A percentile compares a stretch with the other conserved stretches of the same genome.
Evolutionary conservation across 2,888 invertebrate species (phyloP).

Genomic region (Hirtodrosophila duncani): DNA sequence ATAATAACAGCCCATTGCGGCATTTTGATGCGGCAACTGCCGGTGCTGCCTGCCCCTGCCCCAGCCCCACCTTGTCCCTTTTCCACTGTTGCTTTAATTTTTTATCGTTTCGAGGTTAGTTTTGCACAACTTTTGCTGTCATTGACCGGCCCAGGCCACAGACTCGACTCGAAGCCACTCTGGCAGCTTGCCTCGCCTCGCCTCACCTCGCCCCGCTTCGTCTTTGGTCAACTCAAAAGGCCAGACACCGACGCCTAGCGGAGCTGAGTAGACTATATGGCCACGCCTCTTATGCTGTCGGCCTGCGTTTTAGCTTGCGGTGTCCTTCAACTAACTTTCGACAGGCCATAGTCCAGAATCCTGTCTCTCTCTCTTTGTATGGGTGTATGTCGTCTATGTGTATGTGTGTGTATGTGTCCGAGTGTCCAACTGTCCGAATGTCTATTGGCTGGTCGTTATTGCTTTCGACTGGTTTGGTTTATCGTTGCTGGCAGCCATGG

Average conservation of each 20-base stretch:
- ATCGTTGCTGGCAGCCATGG: slow-evolving; percentile 65
- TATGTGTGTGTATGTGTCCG: background rate
- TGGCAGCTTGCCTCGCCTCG: no score
- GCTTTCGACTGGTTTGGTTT: slow-evolving; percentile 67
- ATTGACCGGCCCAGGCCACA: slow-evolving; percentile 51
- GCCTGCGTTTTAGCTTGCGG: no score
- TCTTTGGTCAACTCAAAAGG: no score
- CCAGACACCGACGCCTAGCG: slow-evolving; percentile 12
- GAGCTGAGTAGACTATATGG: slow-evolving; percentile 15
- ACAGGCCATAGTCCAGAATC: no score
- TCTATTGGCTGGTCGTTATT: slow-evolving; percentile 69
- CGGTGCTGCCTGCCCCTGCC: background rate
- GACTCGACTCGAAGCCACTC: slow-evolving; percentile 3
- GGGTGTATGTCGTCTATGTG: slow-evolving; percentile 11
- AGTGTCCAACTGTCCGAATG: slow-evolving; percentile 34
- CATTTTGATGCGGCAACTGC: slow-evolving; percentile 59
- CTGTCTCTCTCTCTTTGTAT: slow-evolving; percentile 43
- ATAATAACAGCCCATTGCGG: slow-evolving; percentile 66
- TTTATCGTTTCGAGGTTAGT: slow-evolving; percentile 69
- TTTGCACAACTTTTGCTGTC: slow-evolving; percentile 67
- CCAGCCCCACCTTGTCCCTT: slow-evolving; percentile 19
- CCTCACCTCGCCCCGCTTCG: no score
- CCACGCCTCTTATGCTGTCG: no score
- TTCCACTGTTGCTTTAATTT: slow-evolving; percentile 60
- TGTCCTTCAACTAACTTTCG: no score